Evolutionary conservation across 2,113 vertebrate species (phyloP).

Genomic region (Muntiacus muntjak): DNA sequence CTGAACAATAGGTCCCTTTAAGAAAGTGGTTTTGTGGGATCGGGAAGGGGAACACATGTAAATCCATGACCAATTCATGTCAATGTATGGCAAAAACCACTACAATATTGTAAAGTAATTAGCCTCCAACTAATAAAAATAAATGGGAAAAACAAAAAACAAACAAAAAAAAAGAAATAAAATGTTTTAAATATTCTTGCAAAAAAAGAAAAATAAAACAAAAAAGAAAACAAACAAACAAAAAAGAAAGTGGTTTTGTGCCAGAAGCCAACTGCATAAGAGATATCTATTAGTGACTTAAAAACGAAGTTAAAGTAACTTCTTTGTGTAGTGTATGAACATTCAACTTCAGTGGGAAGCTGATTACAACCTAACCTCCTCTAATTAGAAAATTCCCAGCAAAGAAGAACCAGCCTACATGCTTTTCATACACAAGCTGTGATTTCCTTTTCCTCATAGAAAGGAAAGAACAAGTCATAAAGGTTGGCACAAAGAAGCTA

Average conservation of each 20-base stretch:
- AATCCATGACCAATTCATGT: too few relatives aligned
- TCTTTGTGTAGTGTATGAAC: not conserved
- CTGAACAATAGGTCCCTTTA: not conserved
- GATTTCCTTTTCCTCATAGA: not conserved
- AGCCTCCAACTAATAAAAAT: too few relatives aligned
- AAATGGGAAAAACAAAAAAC: too few relatives aligned
- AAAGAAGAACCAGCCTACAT: not conserved
- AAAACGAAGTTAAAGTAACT: slow-evolving; percentile 21
- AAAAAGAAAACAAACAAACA: too few relatives aligned
- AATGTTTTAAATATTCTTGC: too few relatives aligned
- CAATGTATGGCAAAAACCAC: too few relatives aligned
- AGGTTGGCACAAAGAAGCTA: not conserved
- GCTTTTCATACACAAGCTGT: not conserved
- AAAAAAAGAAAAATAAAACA: too few relatives aligned
- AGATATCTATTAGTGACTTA: not conserved
- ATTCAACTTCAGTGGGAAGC: not conserved
- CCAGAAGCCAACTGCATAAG: not conserved
- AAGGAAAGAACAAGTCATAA: not conserved
- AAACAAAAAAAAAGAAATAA: too few relatives aligned
- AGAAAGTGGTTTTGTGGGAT: not conserved
- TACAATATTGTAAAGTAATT: too few relatives aligned
- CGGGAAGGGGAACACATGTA: too few relatives aligned
- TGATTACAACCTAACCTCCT: not conserved
- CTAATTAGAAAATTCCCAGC: not conserved
- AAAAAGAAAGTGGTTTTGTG: not conserved